Percentiles rank a stretch among this genome's conserved stretches.
Evolutionary conservation across 1,140 invertebrate genomes (phyloP).

Genomic region (Drosophila watanabei): DNA sequence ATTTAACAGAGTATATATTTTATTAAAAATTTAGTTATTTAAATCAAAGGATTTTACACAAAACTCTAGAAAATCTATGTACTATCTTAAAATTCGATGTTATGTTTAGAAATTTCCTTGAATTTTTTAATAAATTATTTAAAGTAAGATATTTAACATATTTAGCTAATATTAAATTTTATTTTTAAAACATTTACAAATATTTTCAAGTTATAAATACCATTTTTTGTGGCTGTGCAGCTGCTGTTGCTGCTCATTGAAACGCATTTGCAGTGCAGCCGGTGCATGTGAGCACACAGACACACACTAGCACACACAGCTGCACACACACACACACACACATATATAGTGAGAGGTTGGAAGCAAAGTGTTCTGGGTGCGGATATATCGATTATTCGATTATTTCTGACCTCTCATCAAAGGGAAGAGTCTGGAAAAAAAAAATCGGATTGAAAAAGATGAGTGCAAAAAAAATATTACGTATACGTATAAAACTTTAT

Average conservation of each 20-base stretch:
- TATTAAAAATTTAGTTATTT: no score
- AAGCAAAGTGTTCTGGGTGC: constrained; percentile 18
- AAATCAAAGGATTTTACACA: not conserved
- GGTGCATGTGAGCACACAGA: constrained; percentile 22
- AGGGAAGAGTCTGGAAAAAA: constrained; percentile 10
- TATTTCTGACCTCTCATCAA: constrained; percentile 42
- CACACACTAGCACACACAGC: constrained; percentile 6
- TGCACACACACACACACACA: constrained; percentile 5
- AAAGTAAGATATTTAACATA: not conserved
- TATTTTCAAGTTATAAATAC: not conserved
- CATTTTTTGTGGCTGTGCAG: not conserved
- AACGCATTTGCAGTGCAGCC: constrained; percentile 64
- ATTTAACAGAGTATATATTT: no score
- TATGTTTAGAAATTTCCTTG: no score
- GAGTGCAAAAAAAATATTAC: constrained; percentile 1
- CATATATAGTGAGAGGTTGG: not conserved
- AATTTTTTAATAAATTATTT: not conserved
- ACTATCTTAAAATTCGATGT: not conserved
- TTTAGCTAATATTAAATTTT: not conserved
- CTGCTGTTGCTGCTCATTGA: constrained; percentile 62
- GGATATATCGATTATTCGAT: constrained; percentile 50
- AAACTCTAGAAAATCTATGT: not conserved
- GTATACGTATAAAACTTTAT: not conserved
- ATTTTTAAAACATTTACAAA: not conserved
- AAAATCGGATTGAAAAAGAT: not conserved